Evolutionary conservation across 2,113 vertebrate genomes (phyloP), one percentile per base, ranked within the genome.

Genomic region (Recurvirostra avosetta): DNA sequence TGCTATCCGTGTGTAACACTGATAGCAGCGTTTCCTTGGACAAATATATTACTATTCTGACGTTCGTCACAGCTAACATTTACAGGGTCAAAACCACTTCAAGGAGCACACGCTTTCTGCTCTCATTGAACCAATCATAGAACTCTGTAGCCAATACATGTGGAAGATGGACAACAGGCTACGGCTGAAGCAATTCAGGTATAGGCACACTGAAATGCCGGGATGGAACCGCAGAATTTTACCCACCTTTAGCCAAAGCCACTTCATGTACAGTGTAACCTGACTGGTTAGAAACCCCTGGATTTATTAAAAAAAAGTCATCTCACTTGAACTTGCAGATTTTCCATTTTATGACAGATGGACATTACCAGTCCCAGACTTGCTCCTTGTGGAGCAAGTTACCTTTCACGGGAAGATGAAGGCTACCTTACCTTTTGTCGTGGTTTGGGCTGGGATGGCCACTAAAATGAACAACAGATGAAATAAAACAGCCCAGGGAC

Each of bases 101-200:
- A 11, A 47, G 80, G 38, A 13, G 4, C 12, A 40, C 9, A 2
- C 5, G 11, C 38, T 40, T 77, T 68, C n/a, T 78, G 55, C 27
- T 53, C 32, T 65, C 75, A 73, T 11, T 0, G 0, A 77, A 49
- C 5, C 11, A 22, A 27, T 20, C 53, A 63, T 5, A 30, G 43
- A 72, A 50, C 67, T 34, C 61, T 8, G 34, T 32, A 27, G 75
- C 23, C 15, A 40, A 5, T 5, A 36, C 47, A 62, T 7, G 19
- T 10, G 30, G 40, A 80, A 91, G 59, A 19, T 41, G 16, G 47
- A 30, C 29, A 50, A 71, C 25, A 61, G 47, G 26, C n/a, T 58
- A 30, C 2, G 2, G 59, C 30, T 34, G 49, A 81, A 53, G 65
- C n/a, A 49, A 8, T 22, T 32, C 76, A 40, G 14, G 18, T 22